These are phyloP conservation scores for Rapana venosa DNA, from an alignment of 2,888 invertebrate genomes.

Conservation along the genomic window DNA sequence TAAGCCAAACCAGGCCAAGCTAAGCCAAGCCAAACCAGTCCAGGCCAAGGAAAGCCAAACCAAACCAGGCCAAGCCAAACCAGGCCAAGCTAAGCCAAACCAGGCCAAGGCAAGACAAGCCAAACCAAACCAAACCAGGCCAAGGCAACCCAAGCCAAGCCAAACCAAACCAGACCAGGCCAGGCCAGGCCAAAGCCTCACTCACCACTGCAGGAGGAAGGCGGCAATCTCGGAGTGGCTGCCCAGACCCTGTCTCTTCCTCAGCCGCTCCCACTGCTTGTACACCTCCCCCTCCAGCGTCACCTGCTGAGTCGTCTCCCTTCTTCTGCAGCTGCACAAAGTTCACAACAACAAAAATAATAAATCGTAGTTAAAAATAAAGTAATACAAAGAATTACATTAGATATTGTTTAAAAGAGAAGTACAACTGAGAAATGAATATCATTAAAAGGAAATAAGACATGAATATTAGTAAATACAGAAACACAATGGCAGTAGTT, in stretches of 20 bases:
- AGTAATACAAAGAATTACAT: background rate
- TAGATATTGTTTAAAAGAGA: background rate
- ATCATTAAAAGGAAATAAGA: background rate
- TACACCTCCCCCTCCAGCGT: background rate
- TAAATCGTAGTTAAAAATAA: background rate
- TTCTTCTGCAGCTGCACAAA: background rate
- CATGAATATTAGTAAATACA: no score
- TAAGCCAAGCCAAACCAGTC: no score
- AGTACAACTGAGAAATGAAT: background rate
- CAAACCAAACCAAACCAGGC: no score
- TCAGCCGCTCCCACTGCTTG: background rate
- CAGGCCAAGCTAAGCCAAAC: no score
- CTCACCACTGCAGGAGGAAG: constrained; percentile 20
- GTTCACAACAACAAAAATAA: background rate
- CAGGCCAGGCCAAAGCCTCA: no score
- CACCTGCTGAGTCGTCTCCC: background rate
- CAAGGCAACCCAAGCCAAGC: no score
- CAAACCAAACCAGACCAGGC: no score
- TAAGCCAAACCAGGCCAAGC: no score
- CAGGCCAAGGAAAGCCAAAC: no score
- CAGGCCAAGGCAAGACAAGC: no score
- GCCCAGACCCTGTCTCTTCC: background rate
- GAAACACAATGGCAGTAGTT: no score
- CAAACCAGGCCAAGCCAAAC: no score
- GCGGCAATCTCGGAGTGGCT: background rate